phyloP scores from a whole-genome alignment of 2,888 invertebrate species.

The Lithophane semibrunnea region DNA sequence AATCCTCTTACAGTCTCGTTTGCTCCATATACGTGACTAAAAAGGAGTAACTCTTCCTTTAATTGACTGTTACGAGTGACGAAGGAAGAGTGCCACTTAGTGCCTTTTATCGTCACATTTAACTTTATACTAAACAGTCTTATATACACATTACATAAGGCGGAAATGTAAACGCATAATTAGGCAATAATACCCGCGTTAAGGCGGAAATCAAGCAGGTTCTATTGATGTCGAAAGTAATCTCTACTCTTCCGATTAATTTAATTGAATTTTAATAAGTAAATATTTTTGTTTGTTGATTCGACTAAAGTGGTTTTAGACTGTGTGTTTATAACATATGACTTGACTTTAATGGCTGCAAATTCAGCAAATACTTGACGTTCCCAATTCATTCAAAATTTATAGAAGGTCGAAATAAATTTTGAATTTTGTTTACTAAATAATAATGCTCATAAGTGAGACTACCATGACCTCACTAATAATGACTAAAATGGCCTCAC shows the following conservation, averaged over 20 bases:
- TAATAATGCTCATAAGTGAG: constrained; percentile 14
- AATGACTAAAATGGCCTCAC: constrained; percentile 13
- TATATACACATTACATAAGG: constrained; percentile 34
- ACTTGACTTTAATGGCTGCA: neutral
- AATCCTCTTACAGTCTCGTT: constrained; percentile 6
- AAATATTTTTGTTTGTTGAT: neutral
- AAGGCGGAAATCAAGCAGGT: constrained; percentile 35
- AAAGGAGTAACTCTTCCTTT: constrained; percentile 36
- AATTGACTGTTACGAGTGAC: constrained; percentile 46
- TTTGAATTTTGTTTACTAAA: neutral
- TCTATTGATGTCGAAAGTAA: neutral
- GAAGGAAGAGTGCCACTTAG: neutral
- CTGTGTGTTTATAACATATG: too few species aligned
- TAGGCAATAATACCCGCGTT: constrained; percentile 6
- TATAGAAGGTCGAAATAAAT: constrained; percentile 2
- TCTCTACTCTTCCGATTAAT: constrained; percentile 31
- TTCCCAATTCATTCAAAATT: neutral
- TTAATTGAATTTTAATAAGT: constrained; percentile 1
- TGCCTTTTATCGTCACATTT: constrained; percentile 11
- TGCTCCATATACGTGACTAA: constrained; percentile 37
- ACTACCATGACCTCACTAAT: constrained; percentile 10
- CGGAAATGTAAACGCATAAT: constrained; percentile 12
- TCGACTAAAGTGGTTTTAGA: neutral
- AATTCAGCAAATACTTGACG: neutral
- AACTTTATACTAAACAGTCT: neutral